Percentiles rank a stretch among this genome's conserved stretches.
phyloP scores from a whole-genome alignment of 2,888 invertebrate species.

The Caenorhabditis uteleia region DNA sequence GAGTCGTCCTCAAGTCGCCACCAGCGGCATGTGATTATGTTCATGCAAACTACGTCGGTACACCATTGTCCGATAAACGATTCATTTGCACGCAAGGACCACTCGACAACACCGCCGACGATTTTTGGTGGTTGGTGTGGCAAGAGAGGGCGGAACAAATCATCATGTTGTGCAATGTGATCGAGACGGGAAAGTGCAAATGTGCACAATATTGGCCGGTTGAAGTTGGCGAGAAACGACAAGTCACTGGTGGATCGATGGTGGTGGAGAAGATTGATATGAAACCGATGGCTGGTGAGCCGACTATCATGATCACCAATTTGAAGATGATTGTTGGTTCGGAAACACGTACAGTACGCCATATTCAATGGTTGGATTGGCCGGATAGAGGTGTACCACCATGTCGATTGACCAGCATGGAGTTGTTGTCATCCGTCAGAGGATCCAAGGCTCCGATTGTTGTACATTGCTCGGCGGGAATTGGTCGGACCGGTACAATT shows the following conservation, averaged over 20 bases:
- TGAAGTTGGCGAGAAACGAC: constrained; percentile 23
- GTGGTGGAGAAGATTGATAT: constrained; percentile 20
- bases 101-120: constrained; percentile 39
- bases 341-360: constrained; percentile 24
- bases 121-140: constrained; percentile 46
- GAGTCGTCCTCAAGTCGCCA: constrained; percentile 46
- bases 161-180: constrained; percentile 54
- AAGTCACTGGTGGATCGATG: constrained; percentile 10
- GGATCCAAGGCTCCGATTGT: constrained; percentile 52
- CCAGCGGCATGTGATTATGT: constrained; percentile 47
- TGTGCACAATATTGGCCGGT: constrained; percentile 74
- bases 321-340: constrained; percentile 6
- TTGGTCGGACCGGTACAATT: constrained; percentile 54
- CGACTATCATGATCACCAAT: constrained; percentile 21
- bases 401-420: constrained; percentile 37
- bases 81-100: constrained; percentile 59
- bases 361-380: constrained; percentile 56
- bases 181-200: constrained; percentile 75
- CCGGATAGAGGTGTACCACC: constrained; percentile 54
- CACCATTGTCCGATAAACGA: constrained; percentile 39
- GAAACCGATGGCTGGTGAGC: constrained; percentile 21
- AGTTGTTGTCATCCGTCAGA: constrained; percentile 37
- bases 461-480: constrained; percentile 59
- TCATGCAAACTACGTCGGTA: constrained; percentile 56
- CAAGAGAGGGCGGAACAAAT: constrained; percentile 42